Base-by-base conservation (phyloP, 2,888 invertebrate species). In the Erebia palarica region DNA sequence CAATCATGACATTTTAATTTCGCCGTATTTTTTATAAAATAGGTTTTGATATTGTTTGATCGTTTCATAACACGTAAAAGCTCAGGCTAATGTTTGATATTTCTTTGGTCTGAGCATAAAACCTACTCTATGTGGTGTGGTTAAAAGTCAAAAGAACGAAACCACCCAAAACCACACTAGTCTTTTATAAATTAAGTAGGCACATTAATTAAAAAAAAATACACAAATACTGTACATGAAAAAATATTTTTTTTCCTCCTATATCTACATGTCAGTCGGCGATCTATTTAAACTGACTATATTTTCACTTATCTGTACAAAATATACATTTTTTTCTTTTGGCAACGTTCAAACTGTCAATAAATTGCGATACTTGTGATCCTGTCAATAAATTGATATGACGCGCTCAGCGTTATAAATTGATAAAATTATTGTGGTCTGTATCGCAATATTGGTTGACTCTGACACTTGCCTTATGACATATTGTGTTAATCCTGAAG, bases 141-240 rank as follows among this genome's bases (percentile, higher is more conserved):
- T 65, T 44, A 51, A 60, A 65, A 42, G 16, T 53, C 51, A 55
- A 55, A 65, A 61, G n/a, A 53, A 67, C 57, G 63, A 36, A 64
- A 47, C 68, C 65, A 69, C 72, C 36, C 36, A 36, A 36, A 36
- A 36, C 7, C 36, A 71, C 63, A 70, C 69, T 59, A 7, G 72
- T 75, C 73, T 76, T 74, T 77, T 70, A 77, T 79, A 80, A 80
- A 77, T 78, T 80, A 80, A 80, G 78, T 80, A 79, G 78, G 76
- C 78, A 75, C 74, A 58, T 74, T 74, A 74, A 70, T 68, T 65
- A 78, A 78, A 58, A 55, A 51, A 76, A 75, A 75, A 76, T 74
- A 81, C 77, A 79, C 78, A 78, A 81, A 83, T 82, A 85, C 85
- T 86, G 86, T 87, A 86, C 86, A 86, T 80, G 78, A 81, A 82